Percentiles rank a stretch among this genome's conserved stretches.
Evolutionary conservation across 2,113 vertebrate genomes (phyloP).

Genomic region (Sinocyclocheilus rhinocerous): DNA sequence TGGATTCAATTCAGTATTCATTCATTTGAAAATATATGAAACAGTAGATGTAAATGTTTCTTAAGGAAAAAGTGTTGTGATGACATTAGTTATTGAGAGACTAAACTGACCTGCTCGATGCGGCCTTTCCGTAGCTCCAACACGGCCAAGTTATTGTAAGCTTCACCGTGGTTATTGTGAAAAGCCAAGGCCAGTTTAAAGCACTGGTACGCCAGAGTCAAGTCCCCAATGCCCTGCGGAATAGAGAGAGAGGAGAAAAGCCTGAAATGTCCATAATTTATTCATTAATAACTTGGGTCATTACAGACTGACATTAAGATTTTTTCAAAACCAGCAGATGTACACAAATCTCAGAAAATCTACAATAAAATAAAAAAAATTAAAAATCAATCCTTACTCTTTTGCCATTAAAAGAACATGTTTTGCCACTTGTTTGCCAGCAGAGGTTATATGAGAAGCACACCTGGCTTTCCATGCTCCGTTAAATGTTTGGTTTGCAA

Average conservation of each 20-base stretch:
- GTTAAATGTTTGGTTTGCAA: not conserved
- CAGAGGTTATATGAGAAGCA: not conserved
- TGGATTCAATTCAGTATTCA: not conserved
- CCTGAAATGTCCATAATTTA: not conserved
- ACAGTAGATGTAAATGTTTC: not conserved
- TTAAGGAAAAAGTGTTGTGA: not conserved
- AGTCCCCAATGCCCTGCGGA: slow-evolving; percentile 87
- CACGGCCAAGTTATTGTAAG: slow-evolving; percentile 95
- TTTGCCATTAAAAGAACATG: too few relatives aligned
- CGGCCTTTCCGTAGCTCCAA: slow-evolving; percentile 90
- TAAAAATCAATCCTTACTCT: not conserved
- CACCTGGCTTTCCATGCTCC: not conserved
- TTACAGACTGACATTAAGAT: not conserved
- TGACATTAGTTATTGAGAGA: not conserved
- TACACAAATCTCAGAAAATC: not conserved
- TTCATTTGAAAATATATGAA: not conserved
- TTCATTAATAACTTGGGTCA: not conserved
- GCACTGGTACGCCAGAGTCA: slow-evolving; percentile 90
- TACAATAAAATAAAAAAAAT: not conserved
- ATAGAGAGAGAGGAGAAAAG: slow-evolving; percentile 25
- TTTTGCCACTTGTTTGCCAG: too few relatives aligned
- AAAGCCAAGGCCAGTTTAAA: slow-evolving; percentile 88
- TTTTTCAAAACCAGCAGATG: not conserved
- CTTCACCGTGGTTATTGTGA: slow-evolving; percentile 90
- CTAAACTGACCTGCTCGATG: slow-evolving; percentile 84